Evolutionary conservation across 2,888 invertebrate species (phyloP), one percentile per base, ranked within the genome.

Genomic region (Chrysina gloriosa): DNA sequence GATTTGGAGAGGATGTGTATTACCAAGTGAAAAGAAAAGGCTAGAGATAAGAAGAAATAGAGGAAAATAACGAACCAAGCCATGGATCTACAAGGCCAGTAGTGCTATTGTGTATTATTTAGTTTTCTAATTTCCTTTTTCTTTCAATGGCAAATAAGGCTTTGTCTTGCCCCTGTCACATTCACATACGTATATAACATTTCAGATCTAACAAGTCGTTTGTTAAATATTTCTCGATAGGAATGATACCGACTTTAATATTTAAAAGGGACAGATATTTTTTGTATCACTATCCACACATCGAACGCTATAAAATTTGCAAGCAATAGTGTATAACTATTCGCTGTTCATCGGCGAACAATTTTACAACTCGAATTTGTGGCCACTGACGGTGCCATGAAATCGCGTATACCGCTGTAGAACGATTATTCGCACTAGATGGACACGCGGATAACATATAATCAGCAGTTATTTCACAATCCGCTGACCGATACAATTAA

Each of bases 381-480:
- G 27, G 9, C 50, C 23, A 4, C 9, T 14, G 36, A n/a, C 14
- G 11, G 36, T 36, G 14, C 39, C 36, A 11, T 36, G 19, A 36
- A 56, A 56, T 39, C 14, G 39, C 39, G 9, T 29, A 52, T 29
- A 14, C 50, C 27, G 50, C 14, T 11, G 11, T 29, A 27, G 14
- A 52, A 52, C 19, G 29, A 52, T 52, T 52, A 58, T 58, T 58
- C 58, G 58, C 58, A 25, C 25, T 25, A 58, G 42, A 42, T 39
- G 11, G 23, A 42, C 27, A 25, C 42, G 14, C 25, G 39, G 25
- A 42, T 58, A 58, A 39, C 25, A 21, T 34, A 58, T 58, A 58
- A 58, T 58, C 58, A 58, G 42, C 58, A 58, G 58, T 58, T 58
- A 58, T 58, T 58, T 58, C 58, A 58, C 58, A 58, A 58, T 42